These are phyloP conservation scores for Rhodeus uyekii DNA, from an alignment of 2,797 vertebrate species.

Conservation along the genomic window DNA sequence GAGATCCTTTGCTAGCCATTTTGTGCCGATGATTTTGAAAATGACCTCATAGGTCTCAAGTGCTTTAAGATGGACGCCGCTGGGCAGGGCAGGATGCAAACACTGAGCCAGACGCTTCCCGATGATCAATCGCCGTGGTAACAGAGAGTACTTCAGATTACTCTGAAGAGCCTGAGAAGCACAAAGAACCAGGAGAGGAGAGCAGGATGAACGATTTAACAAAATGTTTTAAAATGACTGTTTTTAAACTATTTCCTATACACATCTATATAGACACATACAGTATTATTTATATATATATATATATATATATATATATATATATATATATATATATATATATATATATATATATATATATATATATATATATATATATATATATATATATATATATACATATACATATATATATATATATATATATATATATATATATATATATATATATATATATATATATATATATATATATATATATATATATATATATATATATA, in stretches of 20 bases:
- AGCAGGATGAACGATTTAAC: neutral
- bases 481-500: too few species aligned
- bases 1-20: slow-evolving; percentile 96
- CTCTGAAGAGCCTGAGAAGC: slow-evolving; percentile 90
- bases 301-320: too few species aligned
- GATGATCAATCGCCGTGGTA: slow-evolving; percentile 90
- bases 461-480: too few species aligned
- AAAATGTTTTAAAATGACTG: neutral
- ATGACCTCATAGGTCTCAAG: slow-evolving; percentile 98
- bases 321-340: too few species aligned
- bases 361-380: too few species aligned
- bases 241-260: neutral
- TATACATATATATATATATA: too few species aligned
- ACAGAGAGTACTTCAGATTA: slow-evolving; percentile 91
- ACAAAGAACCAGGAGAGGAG: neutral
- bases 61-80: slow-evolving; percentile 95
- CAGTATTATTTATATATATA: too few species aligned
- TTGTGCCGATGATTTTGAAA: slow-evolving; percentile 97
- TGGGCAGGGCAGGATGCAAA: slow-evolving; percentile 94
- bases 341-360: too few species aligned
- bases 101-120: slow-evolving; percentile 96
- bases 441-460: too few species aligned
- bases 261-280: neutral
- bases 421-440: too few species aligned
- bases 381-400: too few species aligned